Conservation (phyloP, 2,113 vertebrate species). For the Hemichromis elongatus region DNA sequence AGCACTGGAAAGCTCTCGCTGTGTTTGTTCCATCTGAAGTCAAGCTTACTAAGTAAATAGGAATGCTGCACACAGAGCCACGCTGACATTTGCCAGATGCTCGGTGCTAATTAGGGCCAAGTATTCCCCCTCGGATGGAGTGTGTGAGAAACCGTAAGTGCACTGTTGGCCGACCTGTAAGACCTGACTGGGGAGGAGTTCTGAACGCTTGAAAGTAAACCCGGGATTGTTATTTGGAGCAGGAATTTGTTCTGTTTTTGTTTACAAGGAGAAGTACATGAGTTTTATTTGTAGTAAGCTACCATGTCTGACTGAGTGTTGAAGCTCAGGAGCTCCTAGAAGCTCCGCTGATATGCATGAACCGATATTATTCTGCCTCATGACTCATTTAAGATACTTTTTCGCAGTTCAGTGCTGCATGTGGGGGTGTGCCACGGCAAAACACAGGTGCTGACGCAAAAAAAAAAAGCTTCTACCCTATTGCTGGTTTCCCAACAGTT, state of each 20-base stretch:
- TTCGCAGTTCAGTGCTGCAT: not conserved
- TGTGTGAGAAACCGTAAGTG: conserved; percentile 81
- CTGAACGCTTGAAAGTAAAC: conserved; percentile 57
- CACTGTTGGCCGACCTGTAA: conserved; percentile 67
- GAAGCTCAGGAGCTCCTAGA: not conserved
- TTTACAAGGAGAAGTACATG: not conserved
- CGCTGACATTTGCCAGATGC: conserved; percentile 94
- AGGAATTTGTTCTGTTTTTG: conserved; percentile 8
- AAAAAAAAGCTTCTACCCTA: not conserved
- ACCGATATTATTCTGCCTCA: not conserved
- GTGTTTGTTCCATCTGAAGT: conserved; percentile 66
- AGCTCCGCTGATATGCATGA: not conserved
- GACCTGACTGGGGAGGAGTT: conserved; percentile 63
- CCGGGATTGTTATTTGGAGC: conserved; percentile 35
- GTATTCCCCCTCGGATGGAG: conserved; percentile 76
- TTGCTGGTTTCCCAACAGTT: not conserved
- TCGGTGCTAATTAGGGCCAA: conserved; percentile 77
- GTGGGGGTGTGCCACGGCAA: not conserved
- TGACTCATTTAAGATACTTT: conserved; percentile 29
- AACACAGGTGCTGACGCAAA: not conserved
- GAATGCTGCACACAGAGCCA: conserved; percentile 78
- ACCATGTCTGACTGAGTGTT: not conserved
- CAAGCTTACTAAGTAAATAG: conserved; percentile 80
- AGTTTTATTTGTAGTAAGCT: not conserved
- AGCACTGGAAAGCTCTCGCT: conserved; percentile 32